Evolutionary conservation across 2,797 vertebrate genomes (phyloP), one percentile per base, ranked within the genome.

Genomic region (Delichon dasypus): DNA sequence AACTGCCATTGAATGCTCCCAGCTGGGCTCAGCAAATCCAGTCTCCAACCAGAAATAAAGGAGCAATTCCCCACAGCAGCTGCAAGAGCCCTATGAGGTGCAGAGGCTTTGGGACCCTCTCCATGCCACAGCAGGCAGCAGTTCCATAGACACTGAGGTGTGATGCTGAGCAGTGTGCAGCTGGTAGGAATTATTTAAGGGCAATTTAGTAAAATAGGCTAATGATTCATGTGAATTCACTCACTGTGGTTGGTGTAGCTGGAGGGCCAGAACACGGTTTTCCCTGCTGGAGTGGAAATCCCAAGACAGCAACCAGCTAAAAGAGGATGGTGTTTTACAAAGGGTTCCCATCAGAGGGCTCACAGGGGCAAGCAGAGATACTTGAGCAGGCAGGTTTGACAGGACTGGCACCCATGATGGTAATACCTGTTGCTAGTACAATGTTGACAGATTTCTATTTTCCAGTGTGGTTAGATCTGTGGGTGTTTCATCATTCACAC

Each of bases 141-240:
- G 29, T n/a, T 71, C 68, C 90, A 65, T 10, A 87, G 77, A 66
- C 60, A 67, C 40, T 53, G 47, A 80, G 90, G 73, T 85, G 75
- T 47, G 75, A 16, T 45, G 36, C 54, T 36, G 57, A 80, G 73
- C 76, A 84, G 29, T 51, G 72, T 72, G 75, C 90, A 92, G 75
- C 53, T 92, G 60, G n/a, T 83, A 76, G 51, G 48, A 79, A 58
- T 94, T 68, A 53, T 82, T 82, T 84, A 86, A 51, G 84, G 80
- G 10, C 61, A 76, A 92, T 89, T 95, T 89, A 95, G 86, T 65
- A 85, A 96, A 94, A 90, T 66, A 77, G 25, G 32, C 62, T 76
- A 67, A 84, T 3, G 7, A 70, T 50, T 90, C 42, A n/a, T 54
- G 60, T 44, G 36, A 84, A 87, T 71, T 93, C 3, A 1, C 29